Conservation (phyloP, 1,140 invertebrate species). For the Drosophila novamexicana region DNA sequence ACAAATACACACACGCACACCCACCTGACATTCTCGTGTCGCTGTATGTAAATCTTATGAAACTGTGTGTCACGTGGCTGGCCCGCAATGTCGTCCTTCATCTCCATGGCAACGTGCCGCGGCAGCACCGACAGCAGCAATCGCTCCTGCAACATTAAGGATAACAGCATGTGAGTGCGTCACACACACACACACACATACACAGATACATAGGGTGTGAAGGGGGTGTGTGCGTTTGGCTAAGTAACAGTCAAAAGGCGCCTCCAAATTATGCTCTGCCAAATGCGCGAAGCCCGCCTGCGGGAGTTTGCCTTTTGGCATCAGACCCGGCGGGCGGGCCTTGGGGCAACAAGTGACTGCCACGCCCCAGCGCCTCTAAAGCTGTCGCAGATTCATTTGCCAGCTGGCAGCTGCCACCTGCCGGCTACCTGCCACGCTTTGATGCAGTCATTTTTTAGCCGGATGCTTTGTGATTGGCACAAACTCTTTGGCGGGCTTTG, state of each 20-base stretch:
- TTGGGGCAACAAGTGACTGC: slow-evolving; percentile 37
- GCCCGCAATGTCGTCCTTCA: slow-evolving; percentile 97
- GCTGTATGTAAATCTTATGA: slow-evolving; percentile 98
- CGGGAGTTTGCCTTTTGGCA: background rate
- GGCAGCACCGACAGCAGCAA: slow-evolving; percentile 96
- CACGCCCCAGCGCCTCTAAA: slow-evolving; percentile 10
- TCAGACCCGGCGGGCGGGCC: background rate
- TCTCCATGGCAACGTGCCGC: slow-evolving; percentile 97
- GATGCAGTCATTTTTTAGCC: slow-evolving; percentile 3
- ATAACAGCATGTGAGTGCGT: slow-evolving; percentile 8
- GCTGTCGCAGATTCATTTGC: slow-evolving; percentile 26
- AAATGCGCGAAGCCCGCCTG: slow-evolving; percentile 17
- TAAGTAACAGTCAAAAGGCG: slow-evolving; percentile 34
- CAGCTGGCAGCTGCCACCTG: no score
- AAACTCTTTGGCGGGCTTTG: no score
- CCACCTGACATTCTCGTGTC: slow-evolving; percentile 98
- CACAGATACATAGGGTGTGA: background rate
- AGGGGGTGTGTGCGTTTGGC: background rate
- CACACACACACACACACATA: slow-evolving; percentile 3
- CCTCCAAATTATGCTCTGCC: slow-evolving; percentile 32
- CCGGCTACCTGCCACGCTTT: slow-evolving; percentile 12
- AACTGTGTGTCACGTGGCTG: slow-evolving; percentile 96
- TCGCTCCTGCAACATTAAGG: slow-evolving; percentile 89
- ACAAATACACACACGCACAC: slow-evolving; percentile 33
- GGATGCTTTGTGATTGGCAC: no score